phyloP scores from a whole-genome alignment of 2,797 vertebrate genomes.

The Esox lucius region DNA sequence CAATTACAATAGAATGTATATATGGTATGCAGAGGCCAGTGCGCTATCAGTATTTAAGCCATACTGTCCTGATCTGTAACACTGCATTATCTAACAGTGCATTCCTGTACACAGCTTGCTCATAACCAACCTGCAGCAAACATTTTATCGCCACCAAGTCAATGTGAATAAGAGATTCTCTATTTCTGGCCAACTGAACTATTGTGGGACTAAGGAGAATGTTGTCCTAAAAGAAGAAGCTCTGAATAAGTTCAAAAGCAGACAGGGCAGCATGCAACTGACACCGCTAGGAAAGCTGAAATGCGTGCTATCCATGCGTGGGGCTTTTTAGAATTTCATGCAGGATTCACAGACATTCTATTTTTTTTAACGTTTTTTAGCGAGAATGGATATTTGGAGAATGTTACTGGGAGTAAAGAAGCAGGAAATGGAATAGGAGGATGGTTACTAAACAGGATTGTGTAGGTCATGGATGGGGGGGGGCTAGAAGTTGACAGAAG shows the following conservation, averaged over 20 bases:
- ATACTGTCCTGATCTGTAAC: conserved; percentile 32
- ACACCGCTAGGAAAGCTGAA: not conserved
- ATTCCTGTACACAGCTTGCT: conserved; percentile 24
- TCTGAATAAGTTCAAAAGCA: conserved; percentile 3
- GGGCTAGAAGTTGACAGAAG: not conserved
- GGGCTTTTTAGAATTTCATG: conserved; percentile 41
- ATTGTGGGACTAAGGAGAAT: not conserved
- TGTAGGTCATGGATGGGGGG: conserved; percentile 39
- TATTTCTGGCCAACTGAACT: not conserved
- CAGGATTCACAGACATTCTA: conserved; percentile 42
- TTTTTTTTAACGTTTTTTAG: conserved; percentile 1
- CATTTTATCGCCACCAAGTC: conserved; percentile 3
- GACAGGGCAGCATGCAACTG: not conserved
- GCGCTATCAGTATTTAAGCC: conserved; percentile 36
- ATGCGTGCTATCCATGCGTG: conserved; percentile 34
- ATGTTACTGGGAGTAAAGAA: conserved; percentile 2
- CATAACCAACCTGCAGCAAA: conserved; percentile 8
- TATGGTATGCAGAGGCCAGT: conserved; percentile 32
- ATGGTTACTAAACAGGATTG: conserved; percentile 47
- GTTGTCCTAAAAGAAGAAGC: conserved; percentile 21
- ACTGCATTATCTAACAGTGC: conserved; percentile 38
- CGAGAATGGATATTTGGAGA: not conserved
- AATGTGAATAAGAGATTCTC: not conserved
- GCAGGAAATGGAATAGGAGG: conserved; percentile 13
- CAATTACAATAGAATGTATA: conserved; percentile 5